phyloP scores from a whole-genome alignment of 2,888 invertebrate genomes.

The Idaea straminata region DNA sequence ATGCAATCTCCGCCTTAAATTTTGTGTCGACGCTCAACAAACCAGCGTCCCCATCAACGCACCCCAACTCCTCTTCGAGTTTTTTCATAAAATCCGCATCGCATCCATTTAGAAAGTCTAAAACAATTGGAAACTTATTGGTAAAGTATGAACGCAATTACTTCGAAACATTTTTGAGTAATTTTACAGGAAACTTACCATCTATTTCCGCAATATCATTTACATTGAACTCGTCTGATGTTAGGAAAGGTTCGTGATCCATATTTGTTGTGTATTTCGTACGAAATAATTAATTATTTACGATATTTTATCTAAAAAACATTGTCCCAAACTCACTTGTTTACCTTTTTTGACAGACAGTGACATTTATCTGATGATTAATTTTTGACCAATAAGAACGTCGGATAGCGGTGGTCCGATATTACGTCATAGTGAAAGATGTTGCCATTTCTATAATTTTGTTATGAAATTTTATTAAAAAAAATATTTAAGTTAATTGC shows the following conservation, averaged over 20 bases:
- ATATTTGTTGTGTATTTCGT: constrained; percentile 36
- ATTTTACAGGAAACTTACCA: constrained; percentile 68
- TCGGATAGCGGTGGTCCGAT: constrained; percentile 80
- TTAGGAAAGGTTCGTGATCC: constrained; percentile 66
- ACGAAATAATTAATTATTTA: constrained; percentile 17
- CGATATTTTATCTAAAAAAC: constrained; percentile 24
- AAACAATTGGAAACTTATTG: constrained; percentile 12
- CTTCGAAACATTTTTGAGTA: constrained; percentile 5
- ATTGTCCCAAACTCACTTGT: constrained; percentile 43
- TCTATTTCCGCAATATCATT: constrained; percentile 85
- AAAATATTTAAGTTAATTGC: too few relatives aligned
- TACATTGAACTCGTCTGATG: constrained; percentile 82
- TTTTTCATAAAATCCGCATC: constrained; percentile 83
- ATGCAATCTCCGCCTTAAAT: constrained; percentile 43
- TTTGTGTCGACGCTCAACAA: constrained; percentile 58
- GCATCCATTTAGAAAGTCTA: constrained; percentile 84
- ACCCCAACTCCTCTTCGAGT: constrained; percentile 67
- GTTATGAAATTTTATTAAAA: too few relatives aligned
- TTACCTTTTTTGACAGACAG: constrained; percentile 55
- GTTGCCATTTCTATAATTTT: background rate
- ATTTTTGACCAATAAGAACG: constrained; percentile 77
- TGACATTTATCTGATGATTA: constrained; percentile 47
- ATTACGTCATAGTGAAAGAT: constrained; percentile 54
- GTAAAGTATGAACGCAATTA: background rate
- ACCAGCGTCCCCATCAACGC: constrained; percentile 55